phyloP scores from a whole-genome alignment of 2,113 vertebrate genomes.

The Scomber japonicus region DNA sequence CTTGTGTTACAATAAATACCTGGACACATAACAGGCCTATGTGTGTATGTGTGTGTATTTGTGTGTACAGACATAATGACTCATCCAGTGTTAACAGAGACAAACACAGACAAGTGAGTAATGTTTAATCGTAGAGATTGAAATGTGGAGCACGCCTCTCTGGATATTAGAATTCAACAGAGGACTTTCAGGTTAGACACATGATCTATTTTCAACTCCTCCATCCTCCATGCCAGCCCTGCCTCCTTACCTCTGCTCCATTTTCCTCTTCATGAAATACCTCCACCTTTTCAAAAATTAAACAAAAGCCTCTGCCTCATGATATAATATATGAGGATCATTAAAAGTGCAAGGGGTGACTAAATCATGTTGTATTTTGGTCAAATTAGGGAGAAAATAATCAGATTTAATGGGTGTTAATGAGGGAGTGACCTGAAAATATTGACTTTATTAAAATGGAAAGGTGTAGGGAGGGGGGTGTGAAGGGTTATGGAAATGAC shows the following conservation, averaged over 20 bases:
- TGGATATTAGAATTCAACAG: neutral
- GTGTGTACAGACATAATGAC: no score
- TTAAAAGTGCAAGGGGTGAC: neutral
- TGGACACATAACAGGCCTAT: no score
- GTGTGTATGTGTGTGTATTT: no score
- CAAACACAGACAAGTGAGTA: neutral
- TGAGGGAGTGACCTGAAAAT: no score
- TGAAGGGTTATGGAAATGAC: neutral
- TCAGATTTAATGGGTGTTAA: no score
- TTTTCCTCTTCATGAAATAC: neutral
- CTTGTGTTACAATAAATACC: no score
- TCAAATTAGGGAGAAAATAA: no score
- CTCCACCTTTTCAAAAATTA: constrained; percentile 14
- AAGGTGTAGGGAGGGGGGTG: no score
- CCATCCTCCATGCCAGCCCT: neutral
- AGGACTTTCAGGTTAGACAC: neutral
- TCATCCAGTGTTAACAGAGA: neutral
- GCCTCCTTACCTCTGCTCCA: constrained; percentile 6
- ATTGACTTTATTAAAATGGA: no score
- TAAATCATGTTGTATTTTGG: neutral
- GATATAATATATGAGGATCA: neutral
- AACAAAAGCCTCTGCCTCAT: neutral
- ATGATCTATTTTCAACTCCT: constrained; percentile 15
- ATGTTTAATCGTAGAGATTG: neutral
- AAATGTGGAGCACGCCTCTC: neutral